Evolutionary conservation across 2,888 invertebrate species (phyloP), one percentile per base, ranked within the genome.

Genomic region (Tribolium freemani): DNA sequence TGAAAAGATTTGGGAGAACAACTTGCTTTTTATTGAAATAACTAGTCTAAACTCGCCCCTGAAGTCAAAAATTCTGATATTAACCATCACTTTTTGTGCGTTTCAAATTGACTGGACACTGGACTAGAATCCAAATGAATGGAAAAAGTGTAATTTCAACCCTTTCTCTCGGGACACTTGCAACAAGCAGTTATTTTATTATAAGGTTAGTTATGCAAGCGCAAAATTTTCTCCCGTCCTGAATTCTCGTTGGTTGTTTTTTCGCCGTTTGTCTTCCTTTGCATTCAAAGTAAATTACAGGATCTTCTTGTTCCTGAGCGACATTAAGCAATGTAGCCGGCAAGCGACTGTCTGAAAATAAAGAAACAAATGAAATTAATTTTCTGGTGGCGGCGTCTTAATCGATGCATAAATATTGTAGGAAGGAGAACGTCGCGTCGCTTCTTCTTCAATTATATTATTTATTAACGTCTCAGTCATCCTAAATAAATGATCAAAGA

Each of bases 401-500:
- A 61, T 48, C 61, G 46, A 26, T 11, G 30, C 13, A 46, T 61
- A 48, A 48, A 61, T 61, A 61, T 48, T 61, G 11, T 13, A 61
- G 8, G 45, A 9, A 10, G 58, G 20, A 48, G 45, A 30, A 31
- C 45, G 13, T 56, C n/a, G 50, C 57, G 13, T 56, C n/a, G 38
- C 9, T 38, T 38, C 38, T 38, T 38, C 38, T 46, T 46, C 48
- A 48, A 26, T 61, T 61, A 50, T n/a, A 60, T 61, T 64, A 64
- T 16, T 64, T 53, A 51, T 51, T 64, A 54, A 56, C n/a, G 26
- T 58, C 61, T 5, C 10, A n/a, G 57, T 30, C 38, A 57, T 50
- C 16, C 31, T 69, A 54, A 69, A 69, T 61, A 69, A 69, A 26
- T 50, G 69, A 70, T 70, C 70, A 70, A 70, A 70, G 70, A 51